Base-by-base conservation (phyloP, 1,140 invertebrate genomes). In the Drosophila dunni region DNA sequence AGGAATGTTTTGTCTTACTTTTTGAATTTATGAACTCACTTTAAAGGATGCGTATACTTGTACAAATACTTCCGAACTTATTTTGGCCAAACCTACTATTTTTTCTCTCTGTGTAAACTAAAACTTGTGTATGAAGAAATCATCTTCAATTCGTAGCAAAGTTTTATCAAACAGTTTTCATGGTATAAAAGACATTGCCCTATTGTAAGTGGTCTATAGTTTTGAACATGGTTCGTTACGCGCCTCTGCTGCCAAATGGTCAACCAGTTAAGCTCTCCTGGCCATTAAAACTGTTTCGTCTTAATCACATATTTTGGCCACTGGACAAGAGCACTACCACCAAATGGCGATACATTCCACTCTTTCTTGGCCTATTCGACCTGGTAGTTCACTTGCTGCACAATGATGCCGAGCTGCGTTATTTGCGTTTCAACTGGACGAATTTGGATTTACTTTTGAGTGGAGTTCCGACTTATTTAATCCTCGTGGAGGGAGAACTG, bases 261-360 rank as follows among this genome's bases (percentile, higher is more conserved):
- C 57, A 78, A 50, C 64, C 50, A 13, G 78, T 84, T 7, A 68
- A 80, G 10, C 57, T 91, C 15, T 70, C 82, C 33, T 91, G 90
- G 90, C 78, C 90, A 0, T 8, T 91, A 42, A 34, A 38, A 0
- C 20, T 89, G 1, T 89, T 69, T 48, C 83, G 84, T 0, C 46
- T 71, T 20, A 90, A 91, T 75, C 72, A 79, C 29, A 77, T 91
- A 6, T 88, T 79, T 53, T 91, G 90, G 90, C 90, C 90, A 2
- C 17, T 91, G 50, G 86, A 81, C 60, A 57, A 77, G 10, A 67
- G 71, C 2, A 73, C 46, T 11, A 46, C 77, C 1, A 4, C 50
- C 2, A 34, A 20, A 8, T 78, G 74, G 48, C 36, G 7, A 1
- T 20, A 58, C n/a, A 71, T 75, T n/a, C 81, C 89, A 33, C 62